Base-by-base conservation (phyloP, 2,797 vertebrate species). In the Yasuhikotakia modesta region DNA sequence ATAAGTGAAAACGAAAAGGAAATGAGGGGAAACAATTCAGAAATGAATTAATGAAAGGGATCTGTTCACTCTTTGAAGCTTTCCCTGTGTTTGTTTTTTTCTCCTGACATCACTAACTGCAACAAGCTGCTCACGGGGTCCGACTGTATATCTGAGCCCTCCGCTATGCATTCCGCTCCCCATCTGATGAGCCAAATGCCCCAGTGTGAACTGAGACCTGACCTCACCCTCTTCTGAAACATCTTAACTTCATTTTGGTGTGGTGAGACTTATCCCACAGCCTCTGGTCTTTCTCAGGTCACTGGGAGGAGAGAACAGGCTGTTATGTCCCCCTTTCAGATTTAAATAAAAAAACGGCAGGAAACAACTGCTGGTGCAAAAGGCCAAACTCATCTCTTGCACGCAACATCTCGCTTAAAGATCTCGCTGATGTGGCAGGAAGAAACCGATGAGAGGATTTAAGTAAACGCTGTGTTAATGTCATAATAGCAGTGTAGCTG, bases 61-160 rank as follows among this genome's bases (percentile, higher is more conserved):
- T 86, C 89, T 89, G 88, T 84, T 79, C 77, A 80, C 72, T 87
- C 92, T 92, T 93, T 92, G 91, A 93, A 92, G 89, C 87, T 84
- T 89, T 77, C 84, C 88, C 89, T 85, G 87, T 90, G 90, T 91
- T 91, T 91, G 90, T 91, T 91, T 90, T 91, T 90, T 86, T 87
- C 86, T 89, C 70, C 87, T 92, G 92, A 93, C 92, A 91, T 92
- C 90, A 90, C 90, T 93, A 93, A 93, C 92, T 93, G 90, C 86
- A 88, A 93, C 93, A 94, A 93, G 92, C 90, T 93, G 92, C 88
- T 90, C 70, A 17, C 52, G 79, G 83, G 83, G 87, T 83, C 84
- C 87, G 82, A 86, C 78, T 81, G 76, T 85, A 93, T 91, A 94
- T 92, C 90, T 91, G 91, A 93, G 90, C 89, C 88, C 90, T 90